Evolutionary conservation across 2,797 vertebrate species (phyloP), one percentile per base, ranked within the genome.

Genomic region (Eurystomus glaucurus): DNA sequence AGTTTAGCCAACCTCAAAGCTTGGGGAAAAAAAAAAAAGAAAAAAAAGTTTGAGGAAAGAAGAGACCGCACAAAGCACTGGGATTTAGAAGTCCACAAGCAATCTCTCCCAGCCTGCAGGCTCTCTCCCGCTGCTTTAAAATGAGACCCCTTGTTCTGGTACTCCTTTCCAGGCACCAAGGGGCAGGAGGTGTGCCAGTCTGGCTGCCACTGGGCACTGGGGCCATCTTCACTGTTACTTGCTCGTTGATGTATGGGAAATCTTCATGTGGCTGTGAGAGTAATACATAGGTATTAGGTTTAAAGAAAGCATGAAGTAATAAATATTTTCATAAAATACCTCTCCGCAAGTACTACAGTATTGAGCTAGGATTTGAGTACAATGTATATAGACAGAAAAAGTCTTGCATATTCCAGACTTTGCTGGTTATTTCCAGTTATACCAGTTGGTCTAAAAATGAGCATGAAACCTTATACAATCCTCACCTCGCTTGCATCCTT

Each of bases 291-390:
- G 66, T 77, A 70, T 85, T 93, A 28, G 29, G 33, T 94, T 96
- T 92, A 86, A 95, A 82, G 68, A 91, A 94, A 87, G 88, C 86
- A 94, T 90, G 93, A 97, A 94, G 66, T 26, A 93, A 92, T 85
- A 94, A 92, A 92, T 88, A 94, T 88, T 97, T 96, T 78, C 35
- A 58, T 85, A 77, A 91, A 94, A 91, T 84, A 83, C 43, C 16
- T 83, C 65, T 90, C 57, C 2, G 4, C 37, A 64, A 54, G 41
- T 51, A 14, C 71, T 77, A 14, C 46, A 43, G 35, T 28, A 41
- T 57, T 2, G 6, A 78, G 57, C 57, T 75, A 51, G 64, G 28
- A 41, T 88, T 92, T 0, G 6, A 93, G 9, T 18, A 48, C 25
- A 48, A 20, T 14, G 16, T 22, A 37, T 28, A 14, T 0, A 81